Evolutionary conservation across 2,797 vertebrate species (phyloP).

Genomic region (Thunnus albacares): DNA sequence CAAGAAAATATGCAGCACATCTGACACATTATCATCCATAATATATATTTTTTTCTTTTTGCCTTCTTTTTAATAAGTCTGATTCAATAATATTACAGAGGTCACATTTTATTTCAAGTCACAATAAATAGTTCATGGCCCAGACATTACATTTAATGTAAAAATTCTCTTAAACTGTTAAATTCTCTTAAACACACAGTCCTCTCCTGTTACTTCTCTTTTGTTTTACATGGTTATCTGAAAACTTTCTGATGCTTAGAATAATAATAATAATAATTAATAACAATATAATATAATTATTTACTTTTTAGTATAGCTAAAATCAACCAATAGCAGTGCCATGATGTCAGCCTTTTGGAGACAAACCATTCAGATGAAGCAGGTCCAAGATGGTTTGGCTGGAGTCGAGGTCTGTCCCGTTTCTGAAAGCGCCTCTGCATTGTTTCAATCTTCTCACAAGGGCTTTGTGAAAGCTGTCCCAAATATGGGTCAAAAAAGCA

Average conservation of each 20-base stretch:
- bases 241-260: slow-evolving; percentile 4
- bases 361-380: slow-evolving; percentile 71
- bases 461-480: slow-evolving; percentile 85
- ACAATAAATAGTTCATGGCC: background rate
- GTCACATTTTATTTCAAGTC: slow-evolving; percentile 9
- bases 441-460: slow-evolving; percentile 82
- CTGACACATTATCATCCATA: slow-evolving; percentile 57
- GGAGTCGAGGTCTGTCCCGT: slow-evolving; percentile 75
- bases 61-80: slow-evolving; percentile 51
- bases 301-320: slow-evolving; percentile 52
- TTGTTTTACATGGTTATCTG: background rate
- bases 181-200: slow-evolving; percentile 26
- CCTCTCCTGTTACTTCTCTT: background rate
- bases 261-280: background rate
- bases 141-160: slow-evolving; percentile 15
- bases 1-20: slow-evolving; percentile 44
- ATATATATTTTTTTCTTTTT: slow-evolving; percentile 38
- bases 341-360: slow-evolving; percentile 82
- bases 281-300: slow-evolving; percentile 27
- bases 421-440: slow-evolving; percentile 81
- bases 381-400: slow-evolving; percentile 82
- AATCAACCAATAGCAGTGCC: slow-evolving; percentile 63
- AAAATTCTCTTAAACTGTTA: background rate
- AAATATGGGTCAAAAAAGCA: slow-evolving; percentile 87
- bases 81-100: slow-evolving; percentile 33